Base-by-base conservation (phyloP, 2,113 vertebrate species). In the Stegostoma tigrinum region DNA sequence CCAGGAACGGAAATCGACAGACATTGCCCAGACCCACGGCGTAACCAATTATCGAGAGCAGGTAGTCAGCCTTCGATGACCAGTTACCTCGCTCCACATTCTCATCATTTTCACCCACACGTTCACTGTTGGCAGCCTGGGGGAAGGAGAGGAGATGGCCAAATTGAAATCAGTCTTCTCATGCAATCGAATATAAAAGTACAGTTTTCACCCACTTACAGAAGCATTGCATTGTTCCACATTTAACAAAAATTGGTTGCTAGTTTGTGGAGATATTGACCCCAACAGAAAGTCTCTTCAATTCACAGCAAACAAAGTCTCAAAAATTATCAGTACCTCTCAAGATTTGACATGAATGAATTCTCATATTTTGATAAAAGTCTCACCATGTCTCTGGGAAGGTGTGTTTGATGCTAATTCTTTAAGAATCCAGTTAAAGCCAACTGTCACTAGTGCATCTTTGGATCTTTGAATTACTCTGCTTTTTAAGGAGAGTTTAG, bases 1-100 rank as follows among this genome's bases (percentile, higher is more conserved):
- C 98, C 96, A 99, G 97, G 96, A 99, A 99, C 0, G 99, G 99
- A 96, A 99, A 99, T 80, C 99, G 97, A 99, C 99, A 99, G 66
- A 99, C 98, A 15, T 99, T 99, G 75, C 99, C 99, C 72, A 99
- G 97, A 55, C 99, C 99, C 45, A 99, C 99, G 3, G 99, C 99
- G 0, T 99, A 99, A 96, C 99, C 99, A 48, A 99, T 97, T 97
- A 99, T 98, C 87, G 99, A 99, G 1, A 99, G 98, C 96, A 99
- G 97, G 96, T 99, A 99, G 78, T 99, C 99, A 0, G 70, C 97
- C 96, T 99, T 99, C 95, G 45, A 99, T 0, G 98, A 97, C 99
- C 99, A 99, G 97, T 99, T 99, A 10, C 98, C 99, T 12, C 99
- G 98, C 2, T 98, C 98, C 0, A 38, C 0, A 75, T 98, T 98